Evolutionary conservation across 2,113 vertebrate species (phyloP).

Genomic region (Calyptommatus sinebrachiatus): DNA sequence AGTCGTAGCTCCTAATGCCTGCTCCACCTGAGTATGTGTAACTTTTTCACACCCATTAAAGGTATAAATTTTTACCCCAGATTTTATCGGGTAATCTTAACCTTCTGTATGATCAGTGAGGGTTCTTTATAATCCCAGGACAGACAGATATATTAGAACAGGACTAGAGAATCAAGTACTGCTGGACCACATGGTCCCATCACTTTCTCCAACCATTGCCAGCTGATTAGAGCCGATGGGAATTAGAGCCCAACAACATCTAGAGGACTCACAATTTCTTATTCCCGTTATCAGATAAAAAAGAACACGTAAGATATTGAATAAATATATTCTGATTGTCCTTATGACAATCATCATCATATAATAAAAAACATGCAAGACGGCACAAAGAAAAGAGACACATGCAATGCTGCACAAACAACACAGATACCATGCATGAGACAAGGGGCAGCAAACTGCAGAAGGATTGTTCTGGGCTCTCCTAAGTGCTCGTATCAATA

Average conservation of each 20-base stretch:
- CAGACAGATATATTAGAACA: not conserved
- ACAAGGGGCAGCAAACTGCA: not conserved
- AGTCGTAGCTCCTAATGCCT: too few relatives aligned
- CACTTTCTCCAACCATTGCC: not conserved
- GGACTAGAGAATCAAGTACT: not conserved
- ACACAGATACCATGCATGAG: not conserved
- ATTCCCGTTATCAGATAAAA: not conserved
- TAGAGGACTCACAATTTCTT: not conserved
- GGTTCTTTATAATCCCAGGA: not conserved
- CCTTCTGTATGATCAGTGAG: not conserved
- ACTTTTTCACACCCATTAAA: too few relatives aligned
- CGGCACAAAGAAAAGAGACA: not conserved
- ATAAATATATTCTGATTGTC: not conserved
- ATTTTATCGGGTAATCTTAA: too few relatives aligned
- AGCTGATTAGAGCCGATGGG: not conserved
- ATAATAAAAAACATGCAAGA: not conserved
- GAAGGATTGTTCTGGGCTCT: not conserved
- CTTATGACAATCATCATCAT: not conserved
- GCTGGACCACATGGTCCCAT: not conserved
- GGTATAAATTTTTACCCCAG: too few relatives aligned
- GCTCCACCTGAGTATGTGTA: too few relatives aligned
- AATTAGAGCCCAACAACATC: not conserved
- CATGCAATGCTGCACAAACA: not conserved
- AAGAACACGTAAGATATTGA: not conserved
- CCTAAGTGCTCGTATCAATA: not conserved